Conservation (phyloP, 2,888 invertebrate species). For the Onthophagus sagittarius region DNA sequence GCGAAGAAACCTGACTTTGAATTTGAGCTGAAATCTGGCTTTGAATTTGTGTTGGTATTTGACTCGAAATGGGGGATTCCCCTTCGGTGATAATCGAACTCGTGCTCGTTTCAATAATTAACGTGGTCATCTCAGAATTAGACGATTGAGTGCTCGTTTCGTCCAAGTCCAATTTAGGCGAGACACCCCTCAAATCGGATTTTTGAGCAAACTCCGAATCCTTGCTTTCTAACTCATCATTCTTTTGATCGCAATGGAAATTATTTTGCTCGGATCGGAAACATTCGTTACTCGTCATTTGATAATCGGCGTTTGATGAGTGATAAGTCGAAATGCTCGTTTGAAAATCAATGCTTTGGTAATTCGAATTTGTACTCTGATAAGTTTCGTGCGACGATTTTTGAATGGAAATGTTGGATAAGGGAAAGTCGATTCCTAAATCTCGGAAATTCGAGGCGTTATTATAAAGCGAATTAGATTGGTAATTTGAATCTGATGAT, state of each 20-base stretch:
- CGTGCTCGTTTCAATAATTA: neutral
- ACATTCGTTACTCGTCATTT: neutral
- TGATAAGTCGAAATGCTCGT: neutral
- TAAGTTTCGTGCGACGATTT: neutral
- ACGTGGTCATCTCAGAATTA: neutral
- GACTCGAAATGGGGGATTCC: neutral
- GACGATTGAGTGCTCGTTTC: neutral
- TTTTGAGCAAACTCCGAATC: neutral
- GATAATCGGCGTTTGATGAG: neutral
- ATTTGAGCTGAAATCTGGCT: too few relatives aligned
- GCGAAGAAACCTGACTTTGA: too few relatives aligned
- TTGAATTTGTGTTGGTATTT: too few relatives aligned
- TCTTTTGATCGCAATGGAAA: too few relatives aligned
- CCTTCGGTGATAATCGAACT: neutral
- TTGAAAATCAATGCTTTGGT: neutral
- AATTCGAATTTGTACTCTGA: neutral
- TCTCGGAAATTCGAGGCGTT: neutral
- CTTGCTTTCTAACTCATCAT: neutral
- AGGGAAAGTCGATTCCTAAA: neutral
- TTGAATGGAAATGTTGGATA: neutral
- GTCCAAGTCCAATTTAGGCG: neutral
- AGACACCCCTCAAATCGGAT: neutral
- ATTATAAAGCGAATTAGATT: constrained; percentile 12
- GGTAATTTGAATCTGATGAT: neutral
- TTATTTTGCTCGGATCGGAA: neutral